Evolutionary conservation across 2,797 vertebrate genomes (phyloP).

Genomic region (Podargus strigoides): DNA sequence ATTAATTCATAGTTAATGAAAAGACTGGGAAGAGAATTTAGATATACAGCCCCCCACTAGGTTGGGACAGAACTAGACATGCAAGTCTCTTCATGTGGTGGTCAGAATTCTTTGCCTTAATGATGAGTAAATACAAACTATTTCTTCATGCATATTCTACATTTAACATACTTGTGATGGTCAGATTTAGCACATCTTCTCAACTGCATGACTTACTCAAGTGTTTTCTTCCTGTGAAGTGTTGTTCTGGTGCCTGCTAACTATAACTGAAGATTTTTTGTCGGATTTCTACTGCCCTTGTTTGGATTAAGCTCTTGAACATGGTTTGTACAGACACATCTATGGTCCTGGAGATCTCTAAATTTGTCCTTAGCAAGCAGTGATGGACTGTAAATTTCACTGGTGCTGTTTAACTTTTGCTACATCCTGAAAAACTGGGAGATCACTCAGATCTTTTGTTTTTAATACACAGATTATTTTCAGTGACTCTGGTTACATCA

Average conservation of each 20-base stretch:
- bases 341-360: background rate
- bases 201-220: background rate
- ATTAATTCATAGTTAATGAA: background rate
- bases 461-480: background rate
- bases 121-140: background rate
- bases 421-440: background rate
- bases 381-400: background rate
- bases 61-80: background rate
- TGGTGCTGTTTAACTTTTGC: background rate
- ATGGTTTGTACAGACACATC: background rate
- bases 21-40: background rate
- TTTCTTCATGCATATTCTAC: background rate
- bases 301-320: background rate
- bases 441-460: background rate
- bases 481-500: background rate
- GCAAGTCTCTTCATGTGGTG: background rate
- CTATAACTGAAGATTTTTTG: background rate
- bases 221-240: background rate
- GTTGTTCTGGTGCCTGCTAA: background rate
- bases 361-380: background rate
- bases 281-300: background rate
- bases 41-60: background rate
- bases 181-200: background rate
- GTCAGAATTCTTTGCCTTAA: background rate
- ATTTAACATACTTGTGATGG: background rate